Base-by-base conservation (phyloP, 37 sponge, comb jelly and placozoan species). In the Oscarella lobularis region DNA sequence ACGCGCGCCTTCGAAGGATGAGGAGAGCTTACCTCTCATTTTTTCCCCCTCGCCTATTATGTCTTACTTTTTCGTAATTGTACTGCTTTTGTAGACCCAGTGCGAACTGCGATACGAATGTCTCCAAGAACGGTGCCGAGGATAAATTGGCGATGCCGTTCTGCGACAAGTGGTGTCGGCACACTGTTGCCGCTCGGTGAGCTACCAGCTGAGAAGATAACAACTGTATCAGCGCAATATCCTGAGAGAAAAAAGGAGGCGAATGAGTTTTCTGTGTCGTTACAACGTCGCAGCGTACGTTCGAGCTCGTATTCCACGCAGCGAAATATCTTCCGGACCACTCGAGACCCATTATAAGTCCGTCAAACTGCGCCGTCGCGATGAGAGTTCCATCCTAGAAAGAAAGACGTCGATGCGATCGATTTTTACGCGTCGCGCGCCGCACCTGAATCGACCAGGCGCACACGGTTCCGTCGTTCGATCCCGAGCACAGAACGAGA, bases 31-130 rank as follows among this genome's bases (percentile, higher is more conserved):
- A n/a, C n/a, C n/a, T n/a, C n/a, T n/a, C n/a, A n/a, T n/a, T n/a
- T n/a, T n/a, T n/a, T n/a, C n/a, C n/a, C n/a, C n/a, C n/a, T n/a
- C n/a, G n/a, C n/a, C n/a, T n/a, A n/a, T n/a, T 0, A 2, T 30
- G 3, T 3, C 66, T 1, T 40, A 88, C 89, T 73, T 85, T 68
- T 79, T 89, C 90, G 77, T 89, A 89, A 14, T n/a, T 36, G 67
- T 83, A 76, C 34, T 89, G 90, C 39, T 82, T 69, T 9, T 69
- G 70, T 39, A 89, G 75, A 3, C 75, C 74, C 60, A 71, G 69
- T 33, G 77, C 87, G 34, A 87, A 75, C 76, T 86, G 82, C 74
- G 82, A 74, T 34, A 89, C 41, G 32, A 89, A 73, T 9, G 84
- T 84, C 31, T 66, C 4, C 39, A 89, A 84, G 67, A 86, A 89